Evolutionary conservation across 2,888 invertebrate genomes (phyloP).

Genomic region (Cosmia pyralina): DNA sequence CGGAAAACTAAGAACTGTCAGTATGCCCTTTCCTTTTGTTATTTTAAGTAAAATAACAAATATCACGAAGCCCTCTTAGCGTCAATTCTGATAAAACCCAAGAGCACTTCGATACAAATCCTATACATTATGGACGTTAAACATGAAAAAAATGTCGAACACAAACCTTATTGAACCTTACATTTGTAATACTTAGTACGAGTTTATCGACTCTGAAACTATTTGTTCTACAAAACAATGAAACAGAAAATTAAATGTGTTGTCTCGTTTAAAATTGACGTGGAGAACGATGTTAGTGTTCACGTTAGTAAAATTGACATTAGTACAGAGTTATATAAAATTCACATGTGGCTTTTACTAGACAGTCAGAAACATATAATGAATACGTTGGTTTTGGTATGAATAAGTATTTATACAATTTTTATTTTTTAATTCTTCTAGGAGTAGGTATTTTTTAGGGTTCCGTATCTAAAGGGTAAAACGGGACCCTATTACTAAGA

Average conservation of each 20-base stretch:
- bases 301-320: not conserved
- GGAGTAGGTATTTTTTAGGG: no score
- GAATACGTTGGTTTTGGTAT: not conserved
- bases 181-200: conserved; percentile 33
- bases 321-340: not conserved
- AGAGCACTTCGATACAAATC: conserved; percentile 21
- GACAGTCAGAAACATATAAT: not conserved
- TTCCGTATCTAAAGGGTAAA: no score
- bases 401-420: not conserved
- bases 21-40: conserved; percentile 12
- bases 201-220: conserved; percentile 48
- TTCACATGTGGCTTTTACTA: not conserved
- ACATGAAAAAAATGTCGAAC: conserved; percentile 24
- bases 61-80: conserved; percentile 40
- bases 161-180: conserved; percentile 25
- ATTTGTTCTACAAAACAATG: conserved; percentile 34
- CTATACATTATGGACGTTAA: conserved; percentile 26
- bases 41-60: conserved; percentile 30
- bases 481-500: no score
- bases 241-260: conserved; percentile 22
- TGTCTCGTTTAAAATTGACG: not conserved
- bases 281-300: not conserved
- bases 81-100: conserved; percentile 48
- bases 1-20: conserved; percentile 9
- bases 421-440: no score